Base-by-base conservation (phyloP, 2,888 invertebrate species). In the Microdon myrmicae region DNA sequence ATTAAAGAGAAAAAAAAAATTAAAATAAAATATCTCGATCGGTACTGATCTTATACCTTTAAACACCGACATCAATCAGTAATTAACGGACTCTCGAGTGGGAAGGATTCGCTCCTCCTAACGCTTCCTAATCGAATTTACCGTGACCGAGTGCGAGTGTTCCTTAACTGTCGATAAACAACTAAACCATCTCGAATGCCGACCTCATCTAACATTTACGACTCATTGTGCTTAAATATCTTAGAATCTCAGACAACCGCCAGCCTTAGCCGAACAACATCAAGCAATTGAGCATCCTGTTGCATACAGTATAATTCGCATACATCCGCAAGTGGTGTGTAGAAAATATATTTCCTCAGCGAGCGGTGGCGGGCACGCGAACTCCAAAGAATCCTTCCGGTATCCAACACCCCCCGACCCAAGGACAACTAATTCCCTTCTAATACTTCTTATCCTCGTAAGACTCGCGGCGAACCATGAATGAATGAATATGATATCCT, bases 231-330 rank as follows among this genome's bases (percentile, higher is more conserved):
- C 17, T 38, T 37, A 29, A 43, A 28, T 60, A 28, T 58, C 38
- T 13, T 5, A 35, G 39, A 39, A 34, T 10, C 31, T 28, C 14
- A 19, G 10, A 19, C n/a, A 41, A 3, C 28, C 31, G 28, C 26
- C 32, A 12, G n/a, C 8, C 35, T 23, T 34, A 28, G 37, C 41
- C 47, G 58, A 47, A 58, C 64, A 58, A 64, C 64, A 56, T 58
- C 58, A n/a, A n/a, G n/a, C n/a, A n/a, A 64, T 51, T 51, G 45
- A 16, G 22, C 47, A 47, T 64, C 64, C 64, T 64, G 64, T 64
- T 64, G 64, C 64, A 64, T 51, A 64, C 45, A 64, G 49, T n/a
- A n/a, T n/a, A n/a, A 58, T 58, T 58, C 51, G 51, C 45, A 56
- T 51, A 22, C 28, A 19, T n/a, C 37, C 7, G 29, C 37, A 37